phyloP scores from a whole-genome alignment of 23 tunicate species.

The Trididemnum miniatum region DNA sequence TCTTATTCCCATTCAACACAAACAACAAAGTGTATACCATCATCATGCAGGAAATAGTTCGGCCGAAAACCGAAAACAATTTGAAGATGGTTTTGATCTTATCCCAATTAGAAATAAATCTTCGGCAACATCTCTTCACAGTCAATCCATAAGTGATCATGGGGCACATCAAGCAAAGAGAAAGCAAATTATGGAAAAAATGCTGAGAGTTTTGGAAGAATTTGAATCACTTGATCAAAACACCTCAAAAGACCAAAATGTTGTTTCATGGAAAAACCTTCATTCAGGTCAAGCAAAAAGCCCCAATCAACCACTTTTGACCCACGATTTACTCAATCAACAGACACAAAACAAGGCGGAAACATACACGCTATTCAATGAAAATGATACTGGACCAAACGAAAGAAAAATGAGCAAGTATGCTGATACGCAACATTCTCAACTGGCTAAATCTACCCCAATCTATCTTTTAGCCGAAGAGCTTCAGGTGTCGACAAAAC shows the following conservation, averaged over 20 bases:
- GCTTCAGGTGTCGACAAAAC: background rate
- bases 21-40: background rate
- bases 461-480: too few relatives aligned
- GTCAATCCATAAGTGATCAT: background rate
- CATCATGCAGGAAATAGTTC: background rate
- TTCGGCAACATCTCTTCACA: background rate
- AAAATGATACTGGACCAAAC: background rate
- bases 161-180: background rate
- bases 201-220: conserved; percentile 35
- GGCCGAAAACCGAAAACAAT: background rate
- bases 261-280: background rate
- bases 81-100: background rate
- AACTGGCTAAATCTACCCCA: background rate
- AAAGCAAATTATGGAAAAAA: conserved; percentile 23
- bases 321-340: background rate
- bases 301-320: background rate
- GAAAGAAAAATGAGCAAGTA: background rate
- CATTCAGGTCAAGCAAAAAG: background rate
- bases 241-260: background rate
- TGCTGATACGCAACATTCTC: background rate
- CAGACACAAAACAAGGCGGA: background rate
- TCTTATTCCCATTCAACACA: background rate
- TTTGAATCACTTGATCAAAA: conserved; percentile 6
- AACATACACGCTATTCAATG: background rate
- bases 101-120: background rate